These are phyloP conservation scores for Rhinichthys klamathensis DNA, from an alignment of 2,113 vertebrate genomes.

Conservation along the genomic window DNA sequence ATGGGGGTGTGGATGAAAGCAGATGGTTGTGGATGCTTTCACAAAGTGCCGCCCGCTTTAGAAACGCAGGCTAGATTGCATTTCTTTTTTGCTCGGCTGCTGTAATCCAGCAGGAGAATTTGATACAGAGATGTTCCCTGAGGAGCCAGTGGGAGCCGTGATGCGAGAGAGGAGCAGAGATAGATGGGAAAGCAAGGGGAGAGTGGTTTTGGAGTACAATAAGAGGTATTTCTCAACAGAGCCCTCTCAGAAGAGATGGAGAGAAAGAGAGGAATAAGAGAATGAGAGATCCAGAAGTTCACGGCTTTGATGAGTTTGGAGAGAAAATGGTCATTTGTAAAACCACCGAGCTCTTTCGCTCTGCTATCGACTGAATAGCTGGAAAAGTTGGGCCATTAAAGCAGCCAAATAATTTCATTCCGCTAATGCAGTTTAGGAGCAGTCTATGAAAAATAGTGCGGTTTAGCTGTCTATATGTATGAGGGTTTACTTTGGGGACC, in stretches of 20 bases:
- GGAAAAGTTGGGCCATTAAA: not conserved
- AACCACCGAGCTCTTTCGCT: slow-evolving; percentile 6
- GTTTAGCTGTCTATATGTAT: not conserved
- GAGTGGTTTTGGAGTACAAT: slow-evolving; percentile 30
- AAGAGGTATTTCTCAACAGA: slow-evolving; percentile 30
- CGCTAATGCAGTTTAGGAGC: slow-evolving; percentile 9
- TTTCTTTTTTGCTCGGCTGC: slow-evolving; percentile 71
- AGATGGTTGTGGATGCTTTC: slow-evolving; percentile 62
- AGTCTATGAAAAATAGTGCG: not conserved
- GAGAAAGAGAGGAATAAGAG: slow-evolving; percentile 58
- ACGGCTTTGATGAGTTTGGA: slow-evolving; percentile 10
- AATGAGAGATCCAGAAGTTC: slow-evolving; percentile 46
- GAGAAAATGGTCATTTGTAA: slow-evolving; percentile 35
- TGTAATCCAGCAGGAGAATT: slow-evolving; percentile 72
- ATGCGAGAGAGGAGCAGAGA: slow-evolving; percentile 54
- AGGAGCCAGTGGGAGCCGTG: slow-evolving; percentile 59
- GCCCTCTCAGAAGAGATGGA: slow-evolving; percentile 36
- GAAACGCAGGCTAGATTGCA: slow-evolving; percentile 70
- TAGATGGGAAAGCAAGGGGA: slow-evolving; percentile 61
- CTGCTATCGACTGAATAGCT: not conserved
- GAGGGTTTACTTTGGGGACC: not conserved
- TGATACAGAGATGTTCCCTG: slow-evolving; percentile 72
- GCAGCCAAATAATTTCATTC: slow-evolving; percentile 2
- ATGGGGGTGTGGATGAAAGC: slow-evolving; percentile 70
- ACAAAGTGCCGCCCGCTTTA: slow-evolving; percentile 67